These are phyloP conservation scores for Epinotia demarniana DNA, from an alignment of 2,888 invertebrate genomes.

Conservation along the genomic window DNA sequence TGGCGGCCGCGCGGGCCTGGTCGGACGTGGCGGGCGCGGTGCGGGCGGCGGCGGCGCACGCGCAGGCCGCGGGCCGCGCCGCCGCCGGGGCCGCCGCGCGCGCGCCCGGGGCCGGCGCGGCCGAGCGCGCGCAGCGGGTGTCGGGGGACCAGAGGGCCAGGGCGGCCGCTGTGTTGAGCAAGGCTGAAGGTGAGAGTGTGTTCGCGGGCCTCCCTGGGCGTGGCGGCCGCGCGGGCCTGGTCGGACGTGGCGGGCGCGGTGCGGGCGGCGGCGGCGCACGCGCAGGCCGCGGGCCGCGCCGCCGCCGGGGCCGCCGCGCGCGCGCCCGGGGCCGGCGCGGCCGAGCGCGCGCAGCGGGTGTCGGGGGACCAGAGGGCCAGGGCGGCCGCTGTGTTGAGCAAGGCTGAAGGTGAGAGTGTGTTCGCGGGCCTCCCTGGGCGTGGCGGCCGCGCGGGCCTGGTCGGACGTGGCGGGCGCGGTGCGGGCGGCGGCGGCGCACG, in stretches of 20 bases:
- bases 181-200: no score
- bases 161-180: no score
- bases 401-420: no score
- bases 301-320: no score
- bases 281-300: constrained; percentile 69
- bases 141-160: no score
- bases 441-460: constrained; percentile 87
- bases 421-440: constrained; percentile 90
- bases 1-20: constrained; percentile 87
- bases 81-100: no score
- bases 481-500: constrained; percentile 66
- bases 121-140: no score
- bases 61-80: constrained; percentile 69
- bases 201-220: constrained; percentile 90
- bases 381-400: no score
- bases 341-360: no score
- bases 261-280: constrained; percentile 66
- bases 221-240: constrained; percentile 87
- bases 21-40: constrained; percentile 84
- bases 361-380: no score
- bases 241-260: constrained; percentile 84
- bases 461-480: constrained; percentile 84
- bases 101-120: no score
- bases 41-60: constrained; percentile 66
- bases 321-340: no score